Base-by-base conservation (phyloP, 2,888 invertebrate species). In the Apamea epomidion region DNA sequence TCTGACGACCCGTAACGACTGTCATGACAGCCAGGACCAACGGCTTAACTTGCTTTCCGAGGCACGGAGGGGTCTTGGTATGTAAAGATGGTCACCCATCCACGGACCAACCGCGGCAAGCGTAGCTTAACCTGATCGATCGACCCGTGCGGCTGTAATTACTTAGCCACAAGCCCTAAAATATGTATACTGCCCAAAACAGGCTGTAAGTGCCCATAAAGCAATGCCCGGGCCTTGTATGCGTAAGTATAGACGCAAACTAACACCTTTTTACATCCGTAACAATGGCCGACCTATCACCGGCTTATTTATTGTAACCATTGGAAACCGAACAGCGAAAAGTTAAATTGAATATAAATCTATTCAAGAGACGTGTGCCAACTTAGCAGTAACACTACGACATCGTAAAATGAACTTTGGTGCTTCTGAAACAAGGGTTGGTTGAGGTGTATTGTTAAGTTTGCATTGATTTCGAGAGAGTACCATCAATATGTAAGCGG, bases 281-380 rank as follows among this genome's bases (percentile, higher is more conserved):
- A 75, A 79, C 81, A 78, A 78, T 74, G 69, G 60, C 77, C 84
- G 51, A 85, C 83, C 84, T 83, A 88, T 88, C 87, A 85, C 86
- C 79, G 70, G 73, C 64, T 88, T 90, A 91, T 91, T 92, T 91
- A 92, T 91, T 88, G 90, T 91, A 86, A 90, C 91, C 87, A 91
- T 89, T 90, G 90, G 90, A 88, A 91, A 91, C 91, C 91, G 85
- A 90, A 90, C 91, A 91, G 87, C 91, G 89, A 90, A 92, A 93
- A 93, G 92, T 93, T 93, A 92, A 93, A 93, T 93, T 93, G 93
- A 93, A 92, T 92, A 92, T 92, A 92, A 93, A 93, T 93, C 92
- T 91, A 91, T 90, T 91, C 86, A 69, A 74, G 68, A 75, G 87
- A 88, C 89, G 77, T 87, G 75, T 77, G 51, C 88, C 71, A 90